Conservation (phyloP, 1,140 invertebrate genomes). For the Calliphora vicina region DNA sequence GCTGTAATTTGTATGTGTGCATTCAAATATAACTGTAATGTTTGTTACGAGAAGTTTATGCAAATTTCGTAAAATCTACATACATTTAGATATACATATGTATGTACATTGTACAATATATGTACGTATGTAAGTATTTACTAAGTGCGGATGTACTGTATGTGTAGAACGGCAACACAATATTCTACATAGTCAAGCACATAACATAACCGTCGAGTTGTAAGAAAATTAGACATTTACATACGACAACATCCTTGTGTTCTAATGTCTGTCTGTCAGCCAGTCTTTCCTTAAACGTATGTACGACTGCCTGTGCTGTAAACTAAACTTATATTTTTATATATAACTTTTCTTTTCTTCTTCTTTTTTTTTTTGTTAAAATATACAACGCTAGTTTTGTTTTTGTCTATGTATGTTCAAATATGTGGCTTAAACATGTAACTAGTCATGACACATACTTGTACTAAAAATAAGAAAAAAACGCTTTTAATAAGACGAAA, state of each 20-base stretch:
- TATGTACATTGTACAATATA: not conserved
- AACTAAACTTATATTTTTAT: not conserved
- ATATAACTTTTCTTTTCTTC: no score
- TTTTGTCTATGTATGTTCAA: not conserved
- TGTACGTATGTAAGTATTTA: no score
- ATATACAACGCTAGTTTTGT: not conserved
- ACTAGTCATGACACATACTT: not conserved
- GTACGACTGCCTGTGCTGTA: not conserved
- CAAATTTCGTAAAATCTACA: not conserved
- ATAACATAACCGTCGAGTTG: not conserved
- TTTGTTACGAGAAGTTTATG: not conserved
- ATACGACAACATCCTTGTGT: not conserved
- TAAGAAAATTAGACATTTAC: not conserved
- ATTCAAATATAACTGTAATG: not conserved
- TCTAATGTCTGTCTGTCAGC: not conserved
- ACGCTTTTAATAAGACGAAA: not conserved
- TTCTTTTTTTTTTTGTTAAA: no score
- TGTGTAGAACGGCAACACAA: not conserved
- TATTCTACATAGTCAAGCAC: not conserved
- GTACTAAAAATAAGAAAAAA: not conserved
- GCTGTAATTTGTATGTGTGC: not conserved
- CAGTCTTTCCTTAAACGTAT: not conserved
- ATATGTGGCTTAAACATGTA: not conserved
- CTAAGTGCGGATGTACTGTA: no score
- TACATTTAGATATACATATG: not conserved